Evolutionary conservation across 2,797 vertebrate genomes (phyloP), one percentile per base, ranked within the genome.

Genomic region (Miichthys miiuy): DNA sequence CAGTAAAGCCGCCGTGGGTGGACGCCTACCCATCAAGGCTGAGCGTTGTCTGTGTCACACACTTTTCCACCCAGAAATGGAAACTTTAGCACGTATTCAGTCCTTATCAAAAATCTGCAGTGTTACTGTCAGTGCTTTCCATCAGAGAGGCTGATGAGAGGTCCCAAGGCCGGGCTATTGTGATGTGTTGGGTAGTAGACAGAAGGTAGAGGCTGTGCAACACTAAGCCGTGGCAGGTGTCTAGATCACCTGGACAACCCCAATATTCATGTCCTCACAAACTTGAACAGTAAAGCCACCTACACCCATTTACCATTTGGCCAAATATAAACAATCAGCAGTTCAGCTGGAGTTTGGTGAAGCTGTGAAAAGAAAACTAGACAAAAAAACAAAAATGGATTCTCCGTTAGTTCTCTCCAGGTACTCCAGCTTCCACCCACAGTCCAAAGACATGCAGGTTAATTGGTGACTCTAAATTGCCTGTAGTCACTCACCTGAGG

Each of bases 1-100:
- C 60, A 41, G 76, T 75, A 90, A 91, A 94, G 89, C 91, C 68
- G 68, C 60, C 54, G 88, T 90, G 85, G 89, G 90, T 76, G 87
- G 87, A 88, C 4, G 54, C 74, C 70, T 71, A 64, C 67, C 64
- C 38, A 20, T 82, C 88, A 88, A 88, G 85, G 88, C 84, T 79
- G 66, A 81, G 64, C 27, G 2, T 61, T 27, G 72, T 81, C 61
- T 71, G 9, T 72, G 60, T 76, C 63, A 75, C 10, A 5, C 73
- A 75, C 75, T 86, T 87, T 81, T 84, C 79, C 77, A 61, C 11
- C 58, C 77, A 82, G 68, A 80, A 47, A 58, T 80, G 72, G 84
- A 87, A 90, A 87, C 78, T 75, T 67, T 76, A 85, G 76, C 77
- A 71, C 62, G 75, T 80, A 76, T 67, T 68, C 54, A 30, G 56